Evolutionary conservation across 92 coral and sea anemone genomes (phyloP), one percentile per base, ranked within the genome.

Genomic region (Zoanthus sociatus): DNA sequence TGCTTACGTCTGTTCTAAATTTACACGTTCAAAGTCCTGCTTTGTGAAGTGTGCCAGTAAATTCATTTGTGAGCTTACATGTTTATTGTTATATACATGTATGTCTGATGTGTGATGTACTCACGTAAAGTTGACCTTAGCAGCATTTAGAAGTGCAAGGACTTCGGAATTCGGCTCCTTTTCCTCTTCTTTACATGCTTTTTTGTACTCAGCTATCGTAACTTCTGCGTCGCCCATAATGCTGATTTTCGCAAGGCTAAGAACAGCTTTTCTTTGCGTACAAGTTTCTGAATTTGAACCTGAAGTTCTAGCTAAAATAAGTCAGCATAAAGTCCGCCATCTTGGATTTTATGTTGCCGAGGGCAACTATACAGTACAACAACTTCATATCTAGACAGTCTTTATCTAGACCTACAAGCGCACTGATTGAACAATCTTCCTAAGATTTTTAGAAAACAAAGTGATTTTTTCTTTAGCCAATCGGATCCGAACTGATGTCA

Each of bases 81-180:
- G 26, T 33, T 3, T 33, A 33, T 33, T 1, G 42, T 37, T 2
- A 37, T 37, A 37, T 37, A 37, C 42, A 4, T 4, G 42, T 26
- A 37, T 37, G 42, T 37, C 42, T 37, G 42, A 37, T 37, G 2
- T 37, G 42, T 37, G 42, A 50, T 50, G 55, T 84, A 92, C 99
- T 97, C 77, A 97, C 99, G 94, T 45, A 17, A 97, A 89, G 83
- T 95, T 94, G 75, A 93, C 98, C 14, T 93, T 90, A 20, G 96
- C 98, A 17, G 90, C 78, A 86, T 97, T 91, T 11, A 97, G 74
- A 51, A 97, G 89, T 1, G 98, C 96, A 54, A 97, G 77, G 78
- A 97, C 91, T 83, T 95, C 98, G 2, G 84, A 30, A 71, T 93
- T 93, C 37, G 98, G 95, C 48, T 91, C 91, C 71, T 89, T 92